phyloP scores from a whole-genome alignment of 2,797 vertebrate genomes.

The Poeciliopsis gracilis region DNA sequence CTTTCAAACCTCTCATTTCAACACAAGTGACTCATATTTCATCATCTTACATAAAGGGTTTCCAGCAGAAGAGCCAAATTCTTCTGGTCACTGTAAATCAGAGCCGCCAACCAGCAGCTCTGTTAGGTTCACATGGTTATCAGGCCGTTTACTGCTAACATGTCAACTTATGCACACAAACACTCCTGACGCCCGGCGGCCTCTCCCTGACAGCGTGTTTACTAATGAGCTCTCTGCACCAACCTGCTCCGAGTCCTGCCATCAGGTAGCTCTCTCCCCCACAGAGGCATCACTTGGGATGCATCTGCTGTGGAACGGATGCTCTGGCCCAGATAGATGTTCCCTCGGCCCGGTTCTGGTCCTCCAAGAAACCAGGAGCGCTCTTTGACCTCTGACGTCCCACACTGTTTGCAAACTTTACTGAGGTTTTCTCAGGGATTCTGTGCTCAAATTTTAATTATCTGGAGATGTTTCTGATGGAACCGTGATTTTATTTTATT shows the following conservation, averaged over 20 bases:
- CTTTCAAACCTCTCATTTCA: neutral
- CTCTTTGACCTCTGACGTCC: slow-evolving; percentile 37
- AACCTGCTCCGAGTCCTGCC: slow-evolving; percentile 50
- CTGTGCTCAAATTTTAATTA: slow-evolving; percentile 19
- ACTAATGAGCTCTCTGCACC: slow-evolving; percentile 65
- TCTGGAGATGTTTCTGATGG: too few relatives aligned
- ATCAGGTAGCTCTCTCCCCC: slow-evolving; percentile 74
- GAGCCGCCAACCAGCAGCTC: slow-evolving; percentile 27
- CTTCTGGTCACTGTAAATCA: slow-evolving; percentile 26
- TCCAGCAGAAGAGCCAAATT: slow-evolving; percentile 30
- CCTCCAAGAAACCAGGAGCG: slow-evolving; percentile 56
- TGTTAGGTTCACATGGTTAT: slow-evolving; percentile 48
- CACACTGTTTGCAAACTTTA: slow-evolving; percentile 15
- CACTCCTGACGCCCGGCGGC: slow-evolving; percentile 33
- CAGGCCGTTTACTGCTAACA: slow-evolving; percentile 36
- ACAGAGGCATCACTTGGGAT: slow-evolving; percentile 69
- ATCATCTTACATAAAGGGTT: neutral
- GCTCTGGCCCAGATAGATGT: slow-evolving; percentile 77
- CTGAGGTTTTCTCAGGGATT: slow-evolving; percentile 59
- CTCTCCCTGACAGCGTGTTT: slow-evolving; percentile 57
- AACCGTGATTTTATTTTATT: too few relatives aligned
- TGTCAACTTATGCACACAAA: slow-evolving; percentile 21
- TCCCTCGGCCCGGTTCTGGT: slow-evolving; percentile 58
- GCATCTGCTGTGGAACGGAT: slow-evolving; percentile 73
- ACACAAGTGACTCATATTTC: neutral